These are phyloP conservation scores for Brachynemurus nebulosus DNA, from an alignment of 2,888 invertebrate genomes.

Conservation along the genomic window DNA sequence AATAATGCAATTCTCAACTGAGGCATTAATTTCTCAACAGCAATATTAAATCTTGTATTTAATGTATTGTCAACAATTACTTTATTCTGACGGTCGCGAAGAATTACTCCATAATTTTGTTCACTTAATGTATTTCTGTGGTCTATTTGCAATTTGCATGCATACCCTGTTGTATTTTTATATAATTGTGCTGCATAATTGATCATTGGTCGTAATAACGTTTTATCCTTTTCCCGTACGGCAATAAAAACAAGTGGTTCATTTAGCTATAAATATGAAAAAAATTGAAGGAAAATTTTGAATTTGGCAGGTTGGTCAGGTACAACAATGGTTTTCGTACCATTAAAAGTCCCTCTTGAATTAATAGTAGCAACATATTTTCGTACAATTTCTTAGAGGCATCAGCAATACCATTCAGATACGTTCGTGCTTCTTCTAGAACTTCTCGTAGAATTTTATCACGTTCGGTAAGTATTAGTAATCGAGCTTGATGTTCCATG, in stretches of 20 bases:
- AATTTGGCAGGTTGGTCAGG: too few relatives aligned
- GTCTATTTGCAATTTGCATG: too few relatives aligned
- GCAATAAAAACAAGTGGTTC: too few relatives aligned
- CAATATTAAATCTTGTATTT: background rate
- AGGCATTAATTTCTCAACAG: background rate
- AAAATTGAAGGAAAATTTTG: too few relatives aligned
- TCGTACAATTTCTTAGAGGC: background rate
- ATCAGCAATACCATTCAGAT: background rate
- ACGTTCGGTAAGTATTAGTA: background rate
- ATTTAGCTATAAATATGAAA: too few relatives aligned
- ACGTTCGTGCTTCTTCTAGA: background rate
- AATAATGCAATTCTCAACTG: background rate
- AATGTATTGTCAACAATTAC: background rate
- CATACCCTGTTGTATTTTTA: too few relatives aligned
- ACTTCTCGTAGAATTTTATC: background rate
- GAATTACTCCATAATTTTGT: background rate
- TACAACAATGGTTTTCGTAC: background rate
- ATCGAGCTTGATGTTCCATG: constrained; percentile 4
- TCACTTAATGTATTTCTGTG: too few relatives aligned
- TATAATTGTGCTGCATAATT: too few relatives aligned
- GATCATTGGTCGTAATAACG: too few relatives aligned
- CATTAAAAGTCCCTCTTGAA: background rate
- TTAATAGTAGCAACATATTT: background rate
- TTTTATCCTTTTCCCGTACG: too few relatives aligned
- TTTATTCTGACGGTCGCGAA: background rate